phyloP scores from a whole-genome alignment of 2,888 invertebrate genomes.

The Scelioninae gen. 1 region DNA sequence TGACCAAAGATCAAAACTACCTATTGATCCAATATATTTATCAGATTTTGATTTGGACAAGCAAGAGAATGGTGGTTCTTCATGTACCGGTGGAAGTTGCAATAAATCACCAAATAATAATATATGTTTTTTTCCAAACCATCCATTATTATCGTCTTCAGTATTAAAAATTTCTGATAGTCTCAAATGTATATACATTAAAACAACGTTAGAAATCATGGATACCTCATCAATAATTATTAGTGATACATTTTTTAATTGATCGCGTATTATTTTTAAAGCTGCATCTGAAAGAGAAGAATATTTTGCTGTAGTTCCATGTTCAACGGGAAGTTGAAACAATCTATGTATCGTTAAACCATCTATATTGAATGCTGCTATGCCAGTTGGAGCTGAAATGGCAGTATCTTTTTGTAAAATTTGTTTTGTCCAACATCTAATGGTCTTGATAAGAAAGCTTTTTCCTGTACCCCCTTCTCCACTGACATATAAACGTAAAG shows the following conservation, averaged over 20 bases:
- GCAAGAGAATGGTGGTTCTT: no score
- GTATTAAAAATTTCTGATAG: slow-evolving; percentile 75
- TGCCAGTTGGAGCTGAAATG: slow-evolving; percentile 77
- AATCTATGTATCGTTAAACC: slow-evolving; percentile 77
- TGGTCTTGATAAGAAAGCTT: neutral
- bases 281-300: slow-evolving; percentile 73
- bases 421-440: slow-evolving; percentile 68
- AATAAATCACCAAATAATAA: no score
- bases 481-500: neutral
- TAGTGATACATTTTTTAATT: slow-evolving; percentile 73
- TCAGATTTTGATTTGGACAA: no score
- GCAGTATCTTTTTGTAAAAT: slow-evolving; percentile 73
- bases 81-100: no score
- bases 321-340: slow-evolving; percentile 77
- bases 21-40: no score
- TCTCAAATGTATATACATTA: slow-evolving; percentile 74
- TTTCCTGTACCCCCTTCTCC: slow-evolving; percentile 5
- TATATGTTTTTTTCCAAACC: slow-evolving; percentile 75
- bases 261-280: slow-evolving; percentile 71
- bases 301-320: slow-evolving; percentile 75
- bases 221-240: slow-evolving; percentile 75
- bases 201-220: slow-evolving; percentile 71
- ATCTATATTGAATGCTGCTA: slow-evolving; percentile 79
- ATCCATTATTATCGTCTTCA: slow-evolving; percentile 72
- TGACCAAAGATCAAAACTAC: slow-evolving; percentile 71